These are phyloP conservation scores for Lobophora halterata DNA, from an alignment of 2,888 invertebrate species.

Conservation along the genomic window DNA sequence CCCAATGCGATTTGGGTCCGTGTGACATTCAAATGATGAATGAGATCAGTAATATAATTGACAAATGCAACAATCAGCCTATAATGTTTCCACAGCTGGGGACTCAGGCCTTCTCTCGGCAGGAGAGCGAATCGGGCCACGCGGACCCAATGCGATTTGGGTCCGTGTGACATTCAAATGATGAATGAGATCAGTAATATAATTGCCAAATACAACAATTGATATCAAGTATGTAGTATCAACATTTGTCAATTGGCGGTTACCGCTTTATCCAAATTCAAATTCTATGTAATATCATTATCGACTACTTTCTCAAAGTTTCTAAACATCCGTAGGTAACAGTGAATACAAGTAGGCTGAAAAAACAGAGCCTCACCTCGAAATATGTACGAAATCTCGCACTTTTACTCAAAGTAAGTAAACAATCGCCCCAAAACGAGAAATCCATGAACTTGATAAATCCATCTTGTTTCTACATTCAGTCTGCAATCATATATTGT, in stretches of 20 bases:
- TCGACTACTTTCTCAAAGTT: conserved; percentile 9
- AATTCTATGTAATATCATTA: conserved; percentile 3
- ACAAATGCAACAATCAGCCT: no score
- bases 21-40: no score
- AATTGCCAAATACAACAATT: no score
- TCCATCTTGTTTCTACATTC: conserved; percentile 15
- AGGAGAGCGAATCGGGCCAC: no score
- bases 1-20: no score
- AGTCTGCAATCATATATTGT: conserved; percentile 3
- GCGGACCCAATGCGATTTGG: no score
- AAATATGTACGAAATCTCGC: conserved; percentile 2
- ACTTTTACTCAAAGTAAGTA: conserved; percentile 1
- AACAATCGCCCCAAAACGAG: background rate
- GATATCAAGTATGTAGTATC: no score
- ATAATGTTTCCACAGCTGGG: no score
- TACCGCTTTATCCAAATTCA: background rate
- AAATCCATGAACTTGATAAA: conserved; percentile 14
- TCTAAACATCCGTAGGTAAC: conserved; percentile 5
- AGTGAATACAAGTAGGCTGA: conserved; percentile 7
- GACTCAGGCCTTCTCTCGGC: no score
- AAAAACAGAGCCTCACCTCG: conserved; percentile 10
- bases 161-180: no score
- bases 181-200: no score
- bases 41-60: no score
- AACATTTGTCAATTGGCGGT: background rate